A percentile compares a stretch with the other conserved stretches of the same genome.
Evolutionary conservation across 2,797 vertebrate species (phyloP).

Genomic region (Sciaenops ocellatus): DNA sequence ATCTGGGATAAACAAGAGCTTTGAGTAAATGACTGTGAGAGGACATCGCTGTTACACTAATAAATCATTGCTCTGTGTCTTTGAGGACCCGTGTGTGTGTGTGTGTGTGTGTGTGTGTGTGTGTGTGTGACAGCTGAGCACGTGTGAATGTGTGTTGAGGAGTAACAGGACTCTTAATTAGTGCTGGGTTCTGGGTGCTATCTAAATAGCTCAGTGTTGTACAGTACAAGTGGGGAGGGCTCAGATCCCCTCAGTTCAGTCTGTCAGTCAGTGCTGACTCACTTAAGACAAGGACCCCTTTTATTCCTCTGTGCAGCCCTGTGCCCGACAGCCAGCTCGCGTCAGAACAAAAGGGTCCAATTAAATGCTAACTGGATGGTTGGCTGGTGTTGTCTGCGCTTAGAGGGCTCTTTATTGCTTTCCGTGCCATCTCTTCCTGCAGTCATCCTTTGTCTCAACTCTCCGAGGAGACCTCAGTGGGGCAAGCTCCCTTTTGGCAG

Average conservation of each 20-base stretch:
- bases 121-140: slow-evolving; percentile 44
- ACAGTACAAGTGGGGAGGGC: slow-evolving; percentile 64
- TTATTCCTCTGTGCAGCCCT: slow-evolving; percentile 67
- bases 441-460: slow-evolving; percentile 57
- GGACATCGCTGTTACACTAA: slow-evolving; percentile 35
- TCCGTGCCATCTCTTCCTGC: slow-evolving; percentile 59
- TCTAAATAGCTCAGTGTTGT: slow-evolving; percentile 72
- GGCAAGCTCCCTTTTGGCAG: slow-evolving; percentile 50
- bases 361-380: slow-evolving; percentile 64
- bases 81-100: slow-evolving; percentile 18
- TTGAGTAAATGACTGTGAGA: slow-evolving; percentile 30
- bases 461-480: slow-evolving; percentile 31
- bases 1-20: slow-evolving; percentile 41
- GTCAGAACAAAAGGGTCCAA: slow-evolving; percentile 70
- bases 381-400: slow-evolving; percentile 63
- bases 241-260: slow-evolving; percentile 65
- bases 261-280: slow-evolving; percentile 74
- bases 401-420: slow-evolving; percentile 65
- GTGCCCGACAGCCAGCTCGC: slow-evolving; percentile 63
- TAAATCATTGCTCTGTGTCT: slow-evolving; percentile 45
- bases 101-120: slow-evolving; percentile 10
- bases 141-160: slow-evolving; percentile 41
- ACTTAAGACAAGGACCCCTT: slow-evolving; percentile 72
- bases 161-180: slow-evolving; percentile 61
- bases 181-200: slow-evolving; percentile 48